Evolutionary conservation across 53 echinoderm and acorn worm species (phyloP).

Genomic region (Glandiceps talaboti): DNA sequence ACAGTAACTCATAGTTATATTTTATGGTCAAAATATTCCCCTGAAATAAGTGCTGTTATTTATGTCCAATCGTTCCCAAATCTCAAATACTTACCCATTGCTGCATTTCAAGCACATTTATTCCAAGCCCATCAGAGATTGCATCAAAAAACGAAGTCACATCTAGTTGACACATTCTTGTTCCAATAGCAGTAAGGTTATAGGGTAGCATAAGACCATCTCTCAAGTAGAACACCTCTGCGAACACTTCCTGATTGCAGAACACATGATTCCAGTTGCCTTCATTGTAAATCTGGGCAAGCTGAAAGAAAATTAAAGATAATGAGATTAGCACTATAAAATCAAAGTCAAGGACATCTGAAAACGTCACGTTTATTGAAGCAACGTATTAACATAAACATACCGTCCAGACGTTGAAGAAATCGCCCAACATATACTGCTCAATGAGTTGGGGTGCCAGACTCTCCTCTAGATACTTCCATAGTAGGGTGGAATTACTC

Average conservation of each 20-base stretch:
- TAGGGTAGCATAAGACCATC: background rate
- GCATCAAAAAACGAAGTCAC: constrained; percentile 33
- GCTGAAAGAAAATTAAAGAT: constrained; percentile 10
- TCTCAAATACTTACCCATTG: constrained; percentile 33
- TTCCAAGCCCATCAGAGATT: constrained; percentile 16
- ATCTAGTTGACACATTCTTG: constrained; percentile 33
- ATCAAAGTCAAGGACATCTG: background rate
- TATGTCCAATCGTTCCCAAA: no score
- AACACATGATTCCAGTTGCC: constrained; percentile 29
- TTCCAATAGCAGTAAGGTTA: constrained; percentile 24
- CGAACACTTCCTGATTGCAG: constrained; percentile 22
- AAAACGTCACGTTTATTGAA: no score
- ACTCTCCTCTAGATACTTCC: background rate
- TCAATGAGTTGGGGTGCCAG: background rate
- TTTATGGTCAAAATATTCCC: no score
- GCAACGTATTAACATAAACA: no score
- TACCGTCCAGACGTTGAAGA: background rate
- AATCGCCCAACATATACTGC: background rate
- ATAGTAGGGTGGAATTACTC: background rate
- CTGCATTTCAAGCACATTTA: constrained; percentile 29
- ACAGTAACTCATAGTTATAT: no score
- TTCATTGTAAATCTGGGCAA: constrained; percentile 16
- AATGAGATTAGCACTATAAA: background rate
- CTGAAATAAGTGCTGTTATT: no score
- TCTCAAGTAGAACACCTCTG: background rate